Conservation (phyloP, 2,797 vertebrate species). For the Rhinatrema bivittatum region DNA sequence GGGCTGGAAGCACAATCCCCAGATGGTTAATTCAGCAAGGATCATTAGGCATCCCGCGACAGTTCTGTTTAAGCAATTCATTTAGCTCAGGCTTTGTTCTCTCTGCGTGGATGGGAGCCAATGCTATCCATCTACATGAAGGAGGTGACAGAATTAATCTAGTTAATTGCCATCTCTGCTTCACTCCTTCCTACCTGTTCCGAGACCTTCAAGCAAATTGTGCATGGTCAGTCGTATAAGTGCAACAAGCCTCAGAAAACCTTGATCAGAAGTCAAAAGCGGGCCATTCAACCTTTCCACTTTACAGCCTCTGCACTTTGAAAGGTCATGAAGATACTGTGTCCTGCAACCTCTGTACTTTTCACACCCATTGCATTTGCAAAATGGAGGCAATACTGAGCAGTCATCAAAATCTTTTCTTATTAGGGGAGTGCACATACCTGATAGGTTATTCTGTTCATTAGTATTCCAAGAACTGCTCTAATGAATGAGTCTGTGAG, state of each 20-base stretch:
- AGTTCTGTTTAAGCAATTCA: neutral
- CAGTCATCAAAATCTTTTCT: too few species aligned
- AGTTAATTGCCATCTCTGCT: conserved; percentile 1
- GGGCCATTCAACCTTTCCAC: neutral
- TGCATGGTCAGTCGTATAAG: neutral
- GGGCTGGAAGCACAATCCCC: too few species aligned
- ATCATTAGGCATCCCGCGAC: too few species aligned
- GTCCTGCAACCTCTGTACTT: neutral
- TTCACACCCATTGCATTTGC: neutral
- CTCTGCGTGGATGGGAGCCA: neutral
- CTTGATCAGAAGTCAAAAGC: neutral
- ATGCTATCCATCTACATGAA: conserved; percentile 1
- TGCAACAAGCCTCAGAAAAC: neutral
- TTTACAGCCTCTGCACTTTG: neutral
- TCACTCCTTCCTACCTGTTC: neutral
- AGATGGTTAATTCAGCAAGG: too few species aligned
- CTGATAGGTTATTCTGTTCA: too few species aligned
- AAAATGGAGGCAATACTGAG: too few species aligned
- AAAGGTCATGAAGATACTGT: neutral
- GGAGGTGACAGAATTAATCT: neutral
- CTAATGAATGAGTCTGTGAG: too few species aligned
- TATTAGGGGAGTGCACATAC: too few species aligned
- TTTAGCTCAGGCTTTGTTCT: conserved; percentile 1
- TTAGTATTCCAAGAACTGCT: too few species aligned
- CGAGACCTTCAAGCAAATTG: neutral